Percentiles rank a stretch among this genome's conserved stretches.
These are phyloP conservation scores for Hippopotamus amphibius DNA, from an alignment of 2,113 vertebrate genomes.

Conservation along the genomic window DNA sequence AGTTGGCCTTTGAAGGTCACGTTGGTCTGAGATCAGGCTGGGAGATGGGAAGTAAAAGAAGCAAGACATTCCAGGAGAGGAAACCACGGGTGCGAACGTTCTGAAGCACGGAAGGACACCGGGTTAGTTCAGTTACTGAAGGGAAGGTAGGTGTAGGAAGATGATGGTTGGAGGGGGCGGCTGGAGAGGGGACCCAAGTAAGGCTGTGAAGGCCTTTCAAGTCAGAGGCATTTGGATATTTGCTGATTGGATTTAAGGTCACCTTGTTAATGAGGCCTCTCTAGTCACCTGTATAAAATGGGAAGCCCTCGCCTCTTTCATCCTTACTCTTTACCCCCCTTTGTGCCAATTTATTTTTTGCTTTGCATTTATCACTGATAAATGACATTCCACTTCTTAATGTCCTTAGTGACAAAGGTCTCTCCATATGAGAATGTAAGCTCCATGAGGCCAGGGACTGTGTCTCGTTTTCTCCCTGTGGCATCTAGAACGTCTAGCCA, in stretches of 20 bases:
- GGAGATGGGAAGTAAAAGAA: background rate
- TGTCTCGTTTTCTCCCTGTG: background rate
- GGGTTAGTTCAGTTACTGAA: background rate
- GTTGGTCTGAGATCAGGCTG: fast-evolving
- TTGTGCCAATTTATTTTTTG: background rate
- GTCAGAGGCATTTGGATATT: background rate
- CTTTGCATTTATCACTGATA: background rate
- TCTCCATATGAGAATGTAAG: background rate
- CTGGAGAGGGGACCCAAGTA: background rate
- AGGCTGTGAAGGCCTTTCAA: background rate
- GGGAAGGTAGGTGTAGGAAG: background rate
- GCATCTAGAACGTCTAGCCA: background rate
- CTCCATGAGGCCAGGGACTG: background rate
- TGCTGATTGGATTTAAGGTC: background rate
- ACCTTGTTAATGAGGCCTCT: background rate
- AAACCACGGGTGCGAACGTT: background rate
- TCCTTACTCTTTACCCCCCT: background rate
- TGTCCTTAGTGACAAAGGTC: background rate
- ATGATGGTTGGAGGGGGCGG: background rate
- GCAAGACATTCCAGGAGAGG: background rate
- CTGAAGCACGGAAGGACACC: no score
- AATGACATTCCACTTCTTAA: background rate
- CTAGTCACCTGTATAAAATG: background rate
- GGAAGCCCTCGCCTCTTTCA: background rate
- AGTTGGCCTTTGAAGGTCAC: background rate